A percentile compares a stretch with the other conserved stretches of the same genome.
Conservation (phyloP, 2,113 vertebrate species). For the Corvus hawaiiensis region DNA sequence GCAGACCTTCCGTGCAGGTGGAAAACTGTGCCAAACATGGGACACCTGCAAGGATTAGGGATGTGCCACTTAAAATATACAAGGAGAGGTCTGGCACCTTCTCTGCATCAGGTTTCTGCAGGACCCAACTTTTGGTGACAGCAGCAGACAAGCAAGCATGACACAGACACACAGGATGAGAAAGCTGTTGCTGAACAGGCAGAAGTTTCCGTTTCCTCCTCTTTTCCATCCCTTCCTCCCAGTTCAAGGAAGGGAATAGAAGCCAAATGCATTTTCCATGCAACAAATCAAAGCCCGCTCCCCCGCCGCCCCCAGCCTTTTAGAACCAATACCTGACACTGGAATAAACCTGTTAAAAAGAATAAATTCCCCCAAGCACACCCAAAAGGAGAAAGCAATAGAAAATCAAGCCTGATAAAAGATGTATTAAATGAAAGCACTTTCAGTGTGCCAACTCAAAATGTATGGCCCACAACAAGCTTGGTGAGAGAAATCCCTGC, state of each 20-base stretch:
- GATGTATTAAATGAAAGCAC: neutral
- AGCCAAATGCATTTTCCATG: neutral
- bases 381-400: neutral
- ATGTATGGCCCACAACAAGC: neutral
- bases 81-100: neutral
- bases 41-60: neutral
- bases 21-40: rapidly evolving
- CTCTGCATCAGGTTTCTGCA: neutral
- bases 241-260: neutral
- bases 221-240: neutral
- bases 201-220: neutral
- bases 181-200: neutral
- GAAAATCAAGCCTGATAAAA: neutral
- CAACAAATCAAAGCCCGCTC: neutral
- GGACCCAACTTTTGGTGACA: neutral
- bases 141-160: rapidly evolving
- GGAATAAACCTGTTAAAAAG: slow-evolving; percentile 21
- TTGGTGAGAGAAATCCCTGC: neutral
- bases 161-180: neutral
- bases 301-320: neutral
- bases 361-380: slow-evolving; percentile 1
- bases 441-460: neutral
- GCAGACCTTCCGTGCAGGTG: neutral
- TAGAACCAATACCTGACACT: neutral
- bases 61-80: neutral